Evolutionary conservation across 2,888 invertebrate species (phyloP).

Genomic region (Lapara coniferarum): DNA sequence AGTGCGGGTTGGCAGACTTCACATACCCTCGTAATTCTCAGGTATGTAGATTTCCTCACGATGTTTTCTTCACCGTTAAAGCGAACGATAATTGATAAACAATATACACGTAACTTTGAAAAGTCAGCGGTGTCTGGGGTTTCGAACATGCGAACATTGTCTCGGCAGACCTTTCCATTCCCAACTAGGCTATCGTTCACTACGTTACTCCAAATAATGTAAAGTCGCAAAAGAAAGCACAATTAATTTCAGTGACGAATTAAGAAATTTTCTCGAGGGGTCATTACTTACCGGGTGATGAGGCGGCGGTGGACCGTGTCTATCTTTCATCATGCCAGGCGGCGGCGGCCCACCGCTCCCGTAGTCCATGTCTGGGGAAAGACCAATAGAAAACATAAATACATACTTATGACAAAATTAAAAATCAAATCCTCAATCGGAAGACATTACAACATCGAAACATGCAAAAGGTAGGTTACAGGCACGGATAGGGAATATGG

Average conservation of each 20-base stretch:
- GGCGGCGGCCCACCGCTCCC: constrained; percentile 78
- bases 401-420: neutral
- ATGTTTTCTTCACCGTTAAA: no score
- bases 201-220: no score
- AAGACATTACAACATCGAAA: neutral
- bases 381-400: constrained; percentile 35
- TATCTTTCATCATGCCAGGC: constrained; percentile 85
- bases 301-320: constrained; percentile 80
- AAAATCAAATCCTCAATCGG: neutral
- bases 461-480: constrained; percentile 6
- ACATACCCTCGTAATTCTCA: no score
- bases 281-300: constrained; percentile 70
- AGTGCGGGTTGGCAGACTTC: no score
- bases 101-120: no score
- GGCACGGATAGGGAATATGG: neutral
- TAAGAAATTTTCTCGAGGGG: neutral
- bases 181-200: no score
- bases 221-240: no score
- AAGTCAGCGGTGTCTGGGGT: no score
- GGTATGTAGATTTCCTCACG: no score
- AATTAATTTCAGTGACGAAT: neutral
- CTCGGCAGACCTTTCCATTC: no score
- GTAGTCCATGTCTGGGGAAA: constrained; percentile 75
- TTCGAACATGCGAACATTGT: no score
- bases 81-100: no score